phyloP scores from a whole-genome alignment of 2,888 invertebrate species.

The Cylloceria caligata region DNA sequence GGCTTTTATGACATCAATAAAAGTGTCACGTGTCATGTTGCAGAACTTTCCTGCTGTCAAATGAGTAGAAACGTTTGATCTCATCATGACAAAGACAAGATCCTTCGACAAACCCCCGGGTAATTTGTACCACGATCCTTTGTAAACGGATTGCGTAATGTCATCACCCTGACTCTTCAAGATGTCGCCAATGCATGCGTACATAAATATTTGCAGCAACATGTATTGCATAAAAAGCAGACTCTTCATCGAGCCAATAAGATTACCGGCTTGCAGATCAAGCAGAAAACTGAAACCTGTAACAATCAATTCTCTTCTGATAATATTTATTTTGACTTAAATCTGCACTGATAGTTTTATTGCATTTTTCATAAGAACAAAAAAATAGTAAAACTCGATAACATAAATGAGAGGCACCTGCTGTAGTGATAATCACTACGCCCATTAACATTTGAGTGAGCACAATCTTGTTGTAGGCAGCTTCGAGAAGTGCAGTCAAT shows the following conservation, averaged over 20 bases:
- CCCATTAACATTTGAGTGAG: conserved; percentile 69
- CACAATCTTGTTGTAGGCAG: conserved; percentile 69
- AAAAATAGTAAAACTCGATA: neutral
- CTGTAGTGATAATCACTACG: conserved; percentile 64
- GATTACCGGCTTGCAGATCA: conserved; percentile 60
- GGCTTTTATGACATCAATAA: conserved; percentile 70
- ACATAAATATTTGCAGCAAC: conserved; percentile 72
- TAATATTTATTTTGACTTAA: neutral
- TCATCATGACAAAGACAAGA: conserved; percentile 73
- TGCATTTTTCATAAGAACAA: conserved; percentile 42
- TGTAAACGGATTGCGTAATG: conserved; percentile 70
- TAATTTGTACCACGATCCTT: conserved; percentile 73
- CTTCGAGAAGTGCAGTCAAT: conserved; percentile 65
- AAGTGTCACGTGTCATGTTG: conserved; percentile 68
- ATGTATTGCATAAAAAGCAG: conserved; percentile 66
- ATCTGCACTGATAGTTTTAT: neutral
- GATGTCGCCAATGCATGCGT: conserved; percentile 73
- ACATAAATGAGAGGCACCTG: neutral
- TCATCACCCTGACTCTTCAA: conserved; percentile 71
- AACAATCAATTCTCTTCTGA: neutral
- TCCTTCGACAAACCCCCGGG: conserved; percentile 68
- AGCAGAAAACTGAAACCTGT: conserved; percentile 72
- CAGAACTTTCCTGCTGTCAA: conserved; percentile 72
- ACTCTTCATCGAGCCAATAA: conserved; percentile 64
- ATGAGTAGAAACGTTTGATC: conserved; percentile 69